Conservation (phyloP, 2,113 vertebrate genomes). For the Globicephala melas region DNA sequence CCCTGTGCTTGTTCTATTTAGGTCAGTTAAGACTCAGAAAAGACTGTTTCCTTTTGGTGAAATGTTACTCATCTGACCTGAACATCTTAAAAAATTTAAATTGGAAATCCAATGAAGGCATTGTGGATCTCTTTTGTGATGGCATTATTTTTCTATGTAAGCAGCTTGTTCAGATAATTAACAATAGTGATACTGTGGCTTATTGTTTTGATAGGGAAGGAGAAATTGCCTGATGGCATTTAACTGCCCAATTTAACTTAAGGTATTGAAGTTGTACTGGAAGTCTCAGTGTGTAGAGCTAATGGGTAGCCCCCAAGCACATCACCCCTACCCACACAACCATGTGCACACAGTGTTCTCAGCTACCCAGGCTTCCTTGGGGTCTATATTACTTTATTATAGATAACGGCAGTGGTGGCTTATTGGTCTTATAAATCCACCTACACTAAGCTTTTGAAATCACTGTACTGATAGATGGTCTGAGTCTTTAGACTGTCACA, state of each 20-base stretch:
- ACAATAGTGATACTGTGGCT: conserved; percentile 67
- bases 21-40: neutral
- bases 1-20: neutral
- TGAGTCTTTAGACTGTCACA: neutral
- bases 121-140: neutral
- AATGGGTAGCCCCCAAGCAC: neutral
- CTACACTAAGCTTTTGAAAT: neutral
- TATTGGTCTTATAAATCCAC: neutral
- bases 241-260: conserved; percentile 80
- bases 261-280: conserved; percentile 69
- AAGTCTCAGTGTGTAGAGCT: conserved; percentile 75
- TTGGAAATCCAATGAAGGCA: neutral
- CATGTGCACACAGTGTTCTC: neutral
- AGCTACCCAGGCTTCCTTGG: neutral
- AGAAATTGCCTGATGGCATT: conserved; percentile 82
- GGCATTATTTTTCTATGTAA: conserved; percentile 27
- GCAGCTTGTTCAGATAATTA: conserved; percentile 78
- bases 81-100: neutral
- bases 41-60: neutral
- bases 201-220: conserved; percentile 81
- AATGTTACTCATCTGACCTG: neutral
- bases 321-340: neutral
- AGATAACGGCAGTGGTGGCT: neutral
- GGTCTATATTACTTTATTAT: neutral
- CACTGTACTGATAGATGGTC: neutral